These are phyloP conservation scores for Steromphala cineraria DNA, from an alignment of 2,888 invertebrate genomes.

Conservation along the genomic window DNA sequence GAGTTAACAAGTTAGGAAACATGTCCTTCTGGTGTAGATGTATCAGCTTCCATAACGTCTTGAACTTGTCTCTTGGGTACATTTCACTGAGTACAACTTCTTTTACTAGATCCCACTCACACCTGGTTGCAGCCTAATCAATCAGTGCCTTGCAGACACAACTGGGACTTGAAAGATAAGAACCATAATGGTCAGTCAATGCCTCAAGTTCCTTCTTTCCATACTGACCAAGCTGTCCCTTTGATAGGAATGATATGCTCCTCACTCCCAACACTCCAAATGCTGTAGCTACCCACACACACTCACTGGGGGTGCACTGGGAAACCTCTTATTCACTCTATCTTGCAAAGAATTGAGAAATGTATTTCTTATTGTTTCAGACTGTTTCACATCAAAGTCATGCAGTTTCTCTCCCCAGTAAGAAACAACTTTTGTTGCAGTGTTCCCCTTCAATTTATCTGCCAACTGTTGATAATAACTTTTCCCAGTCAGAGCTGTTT, in stretches of 20 bases:
- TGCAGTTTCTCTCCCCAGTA: not conserved
- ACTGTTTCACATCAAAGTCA: not conserved
- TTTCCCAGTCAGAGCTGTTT: not conserved
- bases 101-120: not conserved
- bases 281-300: not conserved
- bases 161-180: not conserved
- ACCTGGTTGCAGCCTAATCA: not conserved
- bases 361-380: not conserved
- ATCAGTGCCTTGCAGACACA: not conserved
- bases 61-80: not conserved
- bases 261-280: not conserved
- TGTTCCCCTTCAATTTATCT: not conserved
- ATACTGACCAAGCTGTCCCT: not conserved
- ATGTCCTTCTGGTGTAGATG: too few species aligned
- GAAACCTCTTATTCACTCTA: not conserved
- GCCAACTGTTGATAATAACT: not conserved
- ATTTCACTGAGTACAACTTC: not conserved
- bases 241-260: not conserved
- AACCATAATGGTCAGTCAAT: not conserved
- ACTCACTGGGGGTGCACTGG: not conserved
- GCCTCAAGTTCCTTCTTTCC: not conserved
- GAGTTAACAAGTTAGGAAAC: too few species aligned
- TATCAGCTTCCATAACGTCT: too few species aligned
- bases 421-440: not conserved
- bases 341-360: not conserved